phyloP scores from a whole-genome alignment of 2,113 vertebrate genomes.

The Prunella fulvescens region DNA sequence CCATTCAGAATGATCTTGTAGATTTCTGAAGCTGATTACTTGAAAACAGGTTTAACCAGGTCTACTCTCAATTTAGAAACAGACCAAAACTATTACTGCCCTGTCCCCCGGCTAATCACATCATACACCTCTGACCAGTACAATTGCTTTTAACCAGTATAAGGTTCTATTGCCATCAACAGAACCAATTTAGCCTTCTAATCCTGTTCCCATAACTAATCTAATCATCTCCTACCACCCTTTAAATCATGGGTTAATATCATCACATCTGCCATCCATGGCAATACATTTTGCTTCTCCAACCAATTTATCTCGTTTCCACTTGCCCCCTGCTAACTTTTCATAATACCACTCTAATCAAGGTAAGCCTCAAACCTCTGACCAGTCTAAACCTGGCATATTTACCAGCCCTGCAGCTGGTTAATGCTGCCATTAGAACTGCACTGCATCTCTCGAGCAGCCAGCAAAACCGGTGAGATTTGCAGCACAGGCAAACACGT shows the following conservation, averaged over 20 bases:
- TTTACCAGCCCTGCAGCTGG: not conserved
- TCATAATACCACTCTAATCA: not conserved
- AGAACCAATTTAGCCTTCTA: constrained; percentile 58
- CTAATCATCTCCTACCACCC: constrained; percentile 30
- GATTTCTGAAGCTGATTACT: constrained; percentile 63
- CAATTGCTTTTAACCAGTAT: constrained; percentile 49
- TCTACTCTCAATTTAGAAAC: constrained; percentile 43
- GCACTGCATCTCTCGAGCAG: not conserved
- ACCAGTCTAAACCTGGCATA: not conserved
- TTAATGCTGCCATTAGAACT: not conserved
- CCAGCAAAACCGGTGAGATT: not conserved
- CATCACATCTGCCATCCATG: constrained; percentile 7
- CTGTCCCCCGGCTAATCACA: constrained; percentile 42
- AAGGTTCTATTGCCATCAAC: constrained; percentile 42
- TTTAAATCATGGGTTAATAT: constrained; percentile 54
- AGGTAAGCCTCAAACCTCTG: not conserved
- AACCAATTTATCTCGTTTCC: not conserved
- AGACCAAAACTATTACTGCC: constrained; percentile 59
- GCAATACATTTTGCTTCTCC: not conserved
- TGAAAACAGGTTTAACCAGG: constrained; percentile 56
- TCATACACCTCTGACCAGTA: constrained; percentile 50
- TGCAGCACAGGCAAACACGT: not conserved
- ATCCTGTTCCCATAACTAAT: constrained; percentile 57
- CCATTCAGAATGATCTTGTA: constrained; percentile 67
- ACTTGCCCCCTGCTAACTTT: constrained; percentile 11